These are phyloP conservation scores for Huso huso DNA, from an alignment of 2,797 vertebrate genomes.

Conservation along the genomic window DNA sequence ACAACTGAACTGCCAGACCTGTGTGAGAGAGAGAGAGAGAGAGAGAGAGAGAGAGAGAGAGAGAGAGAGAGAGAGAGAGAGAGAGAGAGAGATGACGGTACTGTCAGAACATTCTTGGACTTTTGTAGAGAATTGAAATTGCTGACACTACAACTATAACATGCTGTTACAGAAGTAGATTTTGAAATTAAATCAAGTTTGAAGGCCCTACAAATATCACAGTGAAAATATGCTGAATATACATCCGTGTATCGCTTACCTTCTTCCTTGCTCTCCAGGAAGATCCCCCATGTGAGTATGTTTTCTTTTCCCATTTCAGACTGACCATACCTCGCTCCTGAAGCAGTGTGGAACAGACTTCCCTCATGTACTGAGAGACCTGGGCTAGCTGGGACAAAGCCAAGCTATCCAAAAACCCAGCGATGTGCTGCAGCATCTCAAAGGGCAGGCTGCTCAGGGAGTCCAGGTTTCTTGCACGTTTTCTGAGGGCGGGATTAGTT, in stretches of 20 bases:
- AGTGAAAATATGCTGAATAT: too few relatives aligned
- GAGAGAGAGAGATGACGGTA: too few relatives aligned
- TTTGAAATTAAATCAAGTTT: too few relatives aligned
- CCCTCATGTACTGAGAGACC: conserved; percentile 79
- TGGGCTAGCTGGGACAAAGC: conserved; percentile 81
- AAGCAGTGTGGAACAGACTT: conserved; percentile 75
- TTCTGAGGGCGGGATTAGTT: conserved; percentile 9
- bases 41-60: too few relatives aligned
- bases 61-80: too few relatives aligned
- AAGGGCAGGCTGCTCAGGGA: conserved; percentile 75
- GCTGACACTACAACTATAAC: too few relatives aligned
- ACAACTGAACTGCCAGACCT: conserved; percentile 92
- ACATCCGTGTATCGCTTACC: conserved; percentile 49
- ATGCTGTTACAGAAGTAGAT: too few relatives aligned
- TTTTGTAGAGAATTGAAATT: too few relatives aligned
- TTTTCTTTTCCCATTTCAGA: conserved; percentile 82
- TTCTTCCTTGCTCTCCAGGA: conserved; percentile 77
- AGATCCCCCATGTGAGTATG: conserved; percentile 68
- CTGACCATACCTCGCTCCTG: conserved; percentile 87
- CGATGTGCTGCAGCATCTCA: conserved; percentile 81
- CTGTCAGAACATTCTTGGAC: too few relatives aligned
- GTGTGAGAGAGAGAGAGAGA: conserved; percentile 13
- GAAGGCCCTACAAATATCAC: too few relatives aligned
- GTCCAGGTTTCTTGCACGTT: conserved; percentile 41
- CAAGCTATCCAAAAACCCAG: conserved; percentile 81